Conservation (phyloP, 2,888 invertebrate genomes). For the Portevinia maculata region DNA sequence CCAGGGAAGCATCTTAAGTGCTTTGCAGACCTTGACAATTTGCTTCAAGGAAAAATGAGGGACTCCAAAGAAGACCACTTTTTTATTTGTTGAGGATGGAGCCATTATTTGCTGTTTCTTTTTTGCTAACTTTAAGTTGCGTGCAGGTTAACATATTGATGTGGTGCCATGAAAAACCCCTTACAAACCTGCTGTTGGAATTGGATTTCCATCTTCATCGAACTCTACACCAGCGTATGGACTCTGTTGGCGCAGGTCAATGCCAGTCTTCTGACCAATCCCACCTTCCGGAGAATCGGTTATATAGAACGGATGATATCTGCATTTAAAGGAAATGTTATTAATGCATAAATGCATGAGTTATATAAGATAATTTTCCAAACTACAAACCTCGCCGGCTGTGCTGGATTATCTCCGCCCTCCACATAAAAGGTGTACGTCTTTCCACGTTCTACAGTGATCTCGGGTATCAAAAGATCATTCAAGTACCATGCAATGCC, state of each 20-base stretch:
- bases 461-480: conserved; percentile 93
- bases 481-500: conserved; percentile 97
- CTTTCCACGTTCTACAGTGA: conserved; percentile 93
- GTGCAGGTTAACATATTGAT: too few relatives aligned
- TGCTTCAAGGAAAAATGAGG: too few relatives aligned
- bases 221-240: conserved; percentile 92
- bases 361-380: not conserved
- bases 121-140: not conserved
- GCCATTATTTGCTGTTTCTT: too few relatives aligned
- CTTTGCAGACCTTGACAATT: too few relatives aligned
- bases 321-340: conserved; percentile 75
- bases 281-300: conserved; percentile 94
- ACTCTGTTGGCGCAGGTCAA: conserved; percentile 88
- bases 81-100: too few relatives aligned
- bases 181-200: conserved; percentile 88
- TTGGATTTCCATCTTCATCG: conserved; percentile 89
- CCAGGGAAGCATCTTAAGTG: too few relatives aligned
- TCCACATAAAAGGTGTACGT: conserved; percentile 94
- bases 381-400: conserved; percentile 87
- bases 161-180: not conserved
- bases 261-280: conserved; percentile 89
- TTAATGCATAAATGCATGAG: not conserved
- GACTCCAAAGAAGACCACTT: too few relatives aligned
- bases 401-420: conserved; percentile 91
- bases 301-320: conserved; percentile 96